Evolutionary conservation across 2,888 invertebrate genomes (phyloP).

Genomic region (Oscheius onirici): DNA sequence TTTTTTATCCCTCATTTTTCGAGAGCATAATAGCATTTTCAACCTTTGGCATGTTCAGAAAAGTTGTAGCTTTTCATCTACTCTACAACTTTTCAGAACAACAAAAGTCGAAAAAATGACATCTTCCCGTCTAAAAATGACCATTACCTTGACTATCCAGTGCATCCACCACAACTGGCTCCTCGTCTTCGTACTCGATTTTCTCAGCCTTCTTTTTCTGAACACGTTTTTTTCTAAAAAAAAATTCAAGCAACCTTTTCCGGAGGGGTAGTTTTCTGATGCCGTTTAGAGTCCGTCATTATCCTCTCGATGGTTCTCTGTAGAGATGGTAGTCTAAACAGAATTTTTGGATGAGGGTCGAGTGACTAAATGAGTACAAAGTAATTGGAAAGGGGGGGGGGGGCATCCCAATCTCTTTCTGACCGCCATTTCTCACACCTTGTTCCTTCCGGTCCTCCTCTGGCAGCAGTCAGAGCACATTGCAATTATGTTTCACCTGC

Average conservation of each 20-base stretch:
- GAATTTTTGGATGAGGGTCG: too few relatives aligned
- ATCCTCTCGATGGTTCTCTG: too few relatives aligned
- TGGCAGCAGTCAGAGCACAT: not conserved
- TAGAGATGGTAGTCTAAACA: too few relatives aligned
- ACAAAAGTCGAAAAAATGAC: too few relatives aligned
- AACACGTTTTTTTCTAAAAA: not conserved
- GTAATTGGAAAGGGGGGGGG: too few relatives aligned
- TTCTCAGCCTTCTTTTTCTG: not conserved
- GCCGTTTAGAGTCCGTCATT: conserved; percentile 13
- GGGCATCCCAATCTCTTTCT: not conserved
- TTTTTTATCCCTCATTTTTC: too few relatives aligned
- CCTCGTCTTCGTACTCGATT: conserved; percentile 17
- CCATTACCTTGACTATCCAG: conserved; percentile 12
- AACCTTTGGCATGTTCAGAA: too few relatives aligned
- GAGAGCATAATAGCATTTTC: too few relatives aligned
- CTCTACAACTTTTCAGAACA: too few relatives aligned
- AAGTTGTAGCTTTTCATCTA: too few relatives aligned
- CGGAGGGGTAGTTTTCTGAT: not conserved
- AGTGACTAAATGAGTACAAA: too few relatives aligned
- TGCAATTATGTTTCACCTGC: conserved; percentile 31
- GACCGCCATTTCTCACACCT: not conserved
- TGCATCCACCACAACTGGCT: conserved; percentile 3
- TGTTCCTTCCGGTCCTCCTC: not conserved
- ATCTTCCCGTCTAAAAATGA: too few relatives aligned
- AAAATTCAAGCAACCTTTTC: conserved; percentile 10